Conservation (phyloP, 2,113 vertebrate species). For the Alectura lathami region DNA sequence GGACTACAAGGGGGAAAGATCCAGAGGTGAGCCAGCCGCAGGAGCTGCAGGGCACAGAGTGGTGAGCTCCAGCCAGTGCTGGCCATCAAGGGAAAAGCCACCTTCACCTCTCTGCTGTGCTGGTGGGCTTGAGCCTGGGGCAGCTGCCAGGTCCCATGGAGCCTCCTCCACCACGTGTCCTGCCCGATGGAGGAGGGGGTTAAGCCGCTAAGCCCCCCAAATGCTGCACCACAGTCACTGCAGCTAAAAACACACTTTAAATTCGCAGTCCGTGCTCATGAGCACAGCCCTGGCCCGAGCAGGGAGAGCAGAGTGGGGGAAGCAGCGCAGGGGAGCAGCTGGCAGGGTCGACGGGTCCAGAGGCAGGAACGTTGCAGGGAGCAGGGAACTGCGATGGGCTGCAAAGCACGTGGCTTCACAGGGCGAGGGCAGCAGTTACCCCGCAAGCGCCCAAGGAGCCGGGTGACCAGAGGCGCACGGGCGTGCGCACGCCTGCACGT, state of each 20-base stretch:
- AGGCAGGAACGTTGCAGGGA: no score
- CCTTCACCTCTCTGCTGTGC: fast-evolving
- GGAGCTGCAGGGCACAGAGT: neutral
- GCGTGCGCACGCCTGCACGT: neutral
- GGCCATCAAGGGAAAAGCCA: neutral
- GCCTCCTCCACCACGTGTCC: fast-evolving
- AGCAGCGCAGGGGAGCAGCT: no score
- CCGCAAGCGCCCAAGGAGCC: no score
- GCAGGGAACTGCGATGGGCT: neutral
- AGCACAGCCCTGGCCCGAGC: neutral
- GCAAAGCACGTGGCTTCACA: fast-evolving
- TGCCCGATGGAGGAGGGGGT: neutral
- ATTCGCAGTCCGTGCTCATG: neutral
- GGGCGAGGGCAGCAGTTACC: fast-evolving
- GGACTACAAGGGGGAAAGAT: neutral
- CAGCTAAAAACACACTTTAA: neutral
- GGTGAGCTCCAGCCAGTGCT: neutral
- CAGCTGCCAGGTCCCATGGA: neutral
- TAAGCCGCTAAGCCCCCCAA: conserved; percentile 58
- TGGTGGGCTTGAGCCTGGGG: neutral
- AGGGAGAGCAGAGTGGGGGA: neutral
- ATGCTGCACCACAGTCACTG: neutral
- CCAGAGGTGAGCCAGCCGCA: neutral
- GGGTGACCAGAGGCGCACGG: fast-evolving
- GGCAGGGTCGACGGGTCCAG: no score